Base-by-base conservation (phyloP, 2,888 invertebrate genomes). In the Callosobruchus maculatus region DNA sequence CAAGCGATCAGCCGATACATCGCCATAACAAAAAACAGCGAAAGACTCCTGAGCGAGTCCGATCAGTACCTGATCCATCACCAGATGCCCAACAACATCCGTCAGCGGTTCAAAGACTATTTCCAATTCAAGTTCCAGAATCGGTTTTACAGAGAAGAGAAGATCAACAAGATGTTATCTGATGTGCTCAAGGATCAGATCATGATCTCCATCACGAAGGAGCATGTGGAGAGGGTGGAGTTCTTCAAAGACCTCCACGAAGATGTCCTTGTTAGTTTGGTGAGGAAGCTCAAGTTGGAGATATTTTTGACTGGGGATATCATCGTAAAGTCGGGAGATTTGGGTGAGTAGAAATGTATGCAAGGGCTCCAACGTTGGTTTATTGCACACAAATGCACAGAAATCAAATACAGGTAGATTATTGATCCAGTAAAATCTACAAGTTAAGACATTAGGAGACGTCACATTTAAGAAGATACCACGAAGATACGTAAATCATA, bases 51-150 rank as follows among this genome's bases (percentile, higher is more conserved):
- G 49, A 49, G 49, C 49, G 49, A 49, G 13, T 49, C 49, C 49
- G 13, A 49, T 49, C 49, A 49, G 49, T 49, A 49, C 18, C 49
- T 49, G 49, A 49, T 49, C 49, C 49, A 49, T 18, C 49, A 49
- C 18, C 49, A 49, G 18, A 49, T 49, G 18, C 49, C 49, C 13
- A 49, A 0, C 49, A 49, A 13, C 18, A 49, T 49, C 49, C 7
- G 49, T 1, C 49, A 49, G 1, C 7, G 49, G 67, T 80, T 89
- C 0, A 77, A 85, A 0, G 76, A 78, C 4, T 89, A 86, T 73
- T 87, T 85, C 75, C 82, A 86, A 73, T 88, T 87, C 74, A 85
- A 85, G 31, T 86, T 83, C 72, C 86, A 86, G 71, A 86, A 84
- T 68, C 83, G 84, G 67, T 86, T 87, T 75, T 86, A 85, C 71